Evolutionary conservation across 23 tunicate species (phyloP).

Genomic region (Styela clava): DNA sequence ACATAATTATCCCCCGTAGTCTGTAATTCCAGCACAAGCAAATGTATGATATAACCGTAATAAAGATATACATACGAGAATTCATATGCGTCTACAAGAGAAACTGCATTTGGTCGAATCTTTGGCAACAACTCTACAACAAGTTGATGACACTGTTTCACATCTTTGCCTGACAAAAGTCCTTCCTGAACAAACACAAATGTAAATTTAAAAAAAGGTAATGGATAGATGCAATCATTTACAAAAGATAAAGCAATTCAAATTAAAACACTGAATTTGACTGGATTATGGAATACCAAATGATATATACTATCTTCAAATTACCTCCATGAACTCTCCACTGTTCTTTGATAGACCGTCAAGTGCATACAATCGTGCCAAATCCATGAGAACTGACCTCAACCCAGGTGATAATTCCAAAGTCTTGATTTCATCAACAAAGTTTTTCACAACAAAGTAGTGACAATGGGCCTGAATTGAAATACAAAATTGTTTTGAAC

Average conservation of each 20-base stretch:
- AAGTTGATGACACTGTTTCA: constrained; percentile 60
- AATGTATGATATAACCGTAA: no score
- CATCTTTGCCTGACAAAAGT: constrained; percentile 48
- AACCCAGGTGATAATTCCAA: constrained; percentile 23
- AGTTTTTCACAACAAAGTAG: constrained; percentile 63
- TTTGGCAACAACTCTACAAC: constrained; percentile 66
- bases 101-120: constrained; percentile 77
- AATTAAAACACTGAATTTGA: no score
- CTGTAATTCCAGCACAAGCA: no score
- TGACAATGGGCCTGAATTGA: constrained; percentile 76
- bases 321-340: constrained; percentile 96
- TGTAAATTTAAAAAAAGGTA: not conserved
- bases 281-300: not conserved
- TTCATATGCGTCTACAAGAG: constrained; percentile 82
- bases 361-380: constrained; percentile 60
- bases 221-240: not conserved
- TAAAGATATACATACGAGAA: constrained; percentile 48
- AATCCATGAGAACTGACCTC: constrained; percentile 36
- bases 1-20: no score
- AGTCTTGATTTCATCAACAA: constrained; percentile 34
- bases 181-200: constrained; percentile 35
- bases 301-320: no score
- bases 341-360: constrained; percentile 76
- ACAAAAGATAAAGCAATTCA: no score
- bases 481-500: not conserved